Evolutionary conservation across 1,140 invertebrate species (phyloP).

Genomic region (Chironomus striatipennis): DNA sequence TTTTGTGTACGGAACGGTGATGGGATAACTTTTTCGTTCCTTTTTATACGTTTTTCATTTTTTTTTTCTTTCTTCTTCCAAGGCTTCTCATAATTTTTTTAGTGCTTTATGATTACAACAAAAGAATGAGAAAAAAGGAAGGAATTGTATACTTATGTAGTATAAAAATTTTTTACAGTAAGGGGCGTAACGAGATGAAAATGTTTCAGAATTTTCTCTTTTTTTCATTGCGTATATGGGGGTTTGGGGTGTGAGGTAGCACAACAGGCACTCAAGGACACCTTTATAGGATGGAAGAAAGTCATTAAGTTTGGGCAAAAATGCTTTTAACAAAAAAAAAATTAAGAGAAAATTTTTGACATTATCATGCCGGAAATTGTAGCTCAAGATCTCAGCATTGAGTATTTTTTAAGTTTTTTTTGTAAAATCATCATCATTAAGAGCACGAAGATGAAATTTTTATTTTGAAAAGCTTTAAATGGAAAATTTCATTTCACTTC

Average conservation of each 20-base stretch:
- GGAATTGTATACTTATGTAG: too few species aligned
- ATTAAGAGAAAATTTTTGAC: neutral
- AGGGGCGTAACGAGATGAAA: neutral
- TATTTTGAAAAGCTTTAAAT: neutral
- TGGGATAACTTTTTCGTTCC: neutral
- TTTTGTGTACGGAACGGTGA: neutral
- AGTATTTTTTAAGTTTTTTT: neutral
- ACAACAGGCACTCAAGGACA: neutral
- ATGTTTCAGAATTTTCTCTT: too few species aligned
- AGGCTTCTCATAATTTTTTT: constrained; percentile 9
- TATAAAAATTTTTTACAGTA: neutral
- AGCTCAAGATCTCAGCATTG: neutral
- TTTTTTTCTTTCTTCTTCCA: neutral
- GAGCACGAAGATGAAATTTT: neutral
- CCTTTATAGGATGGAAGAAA: neutral
- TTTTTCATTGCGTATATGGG: too few species aligned
- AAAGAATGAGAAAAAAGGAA: neutral
- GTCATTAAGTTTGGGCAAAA: neutral
- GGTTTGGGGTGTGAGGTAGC: neutral
- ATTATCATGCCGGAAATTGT: neutral
- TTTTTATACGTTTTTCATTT: too few species aligned
- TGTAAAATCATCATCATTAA: constrained; percentile 23
- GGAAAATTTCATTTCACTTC: neutral
- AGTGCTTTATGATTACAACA: constrained; percentile 7
- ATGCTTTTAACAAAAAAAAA: neutral